Percentiles rank a stretch among this genome's conserved stretches.
phyloP scores from a whole-genome alignment of 2,113 vertebrate genomes.

The Melanerpes aurifrons region DNA sequence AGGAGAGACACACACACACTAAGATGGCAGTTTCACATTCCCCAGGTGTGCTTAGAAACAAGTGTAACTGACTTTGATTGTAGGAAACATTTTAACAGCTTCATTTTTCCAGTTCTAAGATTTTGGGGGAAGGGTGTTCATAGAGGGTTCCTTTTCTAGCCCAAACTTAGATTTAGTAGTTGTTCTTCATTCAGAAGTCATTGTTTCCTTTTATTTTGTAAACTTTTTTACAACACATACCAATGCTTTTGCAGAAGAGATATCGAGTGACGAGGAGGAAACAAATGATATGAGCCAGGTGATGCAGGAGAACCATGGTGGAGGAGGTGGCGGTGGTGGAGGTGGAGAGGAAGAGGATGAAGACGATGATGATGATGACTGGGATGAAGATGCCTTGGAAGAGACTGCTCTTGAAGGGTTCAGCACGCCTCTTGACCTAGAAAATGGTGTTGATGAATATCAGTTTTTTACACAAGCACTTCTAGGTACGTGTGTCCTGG shows the following conservation, averaged over 20 bases:
- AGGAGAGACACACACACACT: background rate
- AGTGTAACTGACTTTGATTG: background rate
- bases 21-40: background rate
- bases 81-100: background rate
- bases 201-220: background rate
- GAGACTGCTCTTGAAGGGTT: constrained; percentile 95
- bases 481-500: constrained; percentile 79
- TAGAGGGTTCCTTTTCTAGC: background rate
- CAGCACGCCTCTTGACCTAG: constrained; percentile 92
- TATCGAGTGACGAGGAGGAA: constrained; percentile 95
- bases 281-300: constrained; percentile 74
- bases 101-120: background rate
- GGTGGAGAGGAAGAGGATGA: constrained; percentile 82
- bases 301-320: constrained; percentile 79
- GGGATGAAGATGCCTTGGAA: constrained; percentile 94
- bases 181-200: background rate
- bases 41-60: background rate
- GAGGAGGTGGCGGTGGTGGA: constrained; percentile 74
- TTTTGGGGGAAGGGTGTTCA: background rate
- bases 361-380: constrained; percentile 89
- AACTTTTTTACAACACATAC: background rate
- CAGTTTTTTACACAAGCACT: constrained; percentile 92
- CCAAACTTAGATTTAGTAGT: background rate
- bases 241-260: constrained; percentile 85
- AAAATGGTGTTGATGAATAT: constrained; percentile 93